Evolutionary conservation across 2,888 invertebrate species (phyloP).

Genomic region (Subacronicta megacephala): DNA sequence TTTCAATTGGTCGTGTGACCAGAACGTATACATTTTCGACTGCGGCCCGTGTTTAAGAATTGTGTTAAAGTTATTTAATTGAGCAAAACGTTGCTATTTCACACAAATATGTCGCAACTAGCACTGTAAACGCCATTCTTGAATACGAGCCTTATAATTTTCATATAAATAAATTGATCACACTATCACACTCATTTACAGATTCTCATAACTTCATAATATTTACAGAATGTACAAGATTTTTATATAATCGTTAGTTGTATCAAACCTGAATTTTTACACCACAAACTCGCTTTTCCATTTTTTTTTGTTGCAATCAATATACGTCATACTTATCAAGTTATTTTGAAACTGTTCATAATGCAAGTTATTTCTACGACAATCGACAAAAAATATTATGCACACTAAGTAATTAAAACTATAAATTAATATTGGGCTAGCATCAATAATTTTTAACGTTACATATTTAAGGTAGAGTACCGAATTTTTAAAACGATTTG

Average conservation of each 20-base stretch:
- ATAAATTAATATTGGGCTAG: no score
- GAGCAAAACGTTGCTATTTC: neutral
- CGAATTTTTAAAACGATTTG: no score
- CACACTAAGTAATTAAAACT: neutral
- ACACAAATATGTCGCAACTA: neutral
- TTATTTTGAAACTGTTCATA: constrained; percentile 16
- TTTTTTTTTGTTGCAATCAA: constrained; percentile 27
- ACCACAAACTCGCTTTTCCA: constrained; percentile 26
- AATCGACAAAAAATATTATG: no score
- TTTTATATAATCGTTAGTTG: constrained; percentile 45
- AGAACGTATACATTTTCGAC: constrained; percentile 41
- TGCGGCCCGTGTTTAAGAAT: neutral
- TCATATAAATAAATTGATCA: constrained; percentile 58
- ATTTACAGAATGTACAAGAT: constrained; percentile 76
- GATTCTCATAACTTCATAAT: constrained; percentile 67
- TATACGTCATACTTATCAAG: constrained; percentile 26
- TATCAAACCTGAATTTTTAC: constrained; percentile 37
- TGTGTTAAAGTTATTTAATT: neutral
- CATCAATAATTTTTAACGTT: no score
- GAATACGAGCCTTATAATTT: constrained; percentile 12
- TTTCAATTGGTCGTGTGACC: constrained; percentile 14
- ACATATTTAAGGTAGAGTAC: no score
- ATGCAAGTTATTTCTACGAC: constrained; percentile 6
- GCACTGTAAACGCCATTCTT: neutral
- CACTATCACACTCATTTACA: constrained; percentile 63